Evolutionary conservation across 2,113 vertebrate species (phyloP), one percentile per base, ranked within the genome.

Genomic region (Tauraco erythrolophus): DNA sequence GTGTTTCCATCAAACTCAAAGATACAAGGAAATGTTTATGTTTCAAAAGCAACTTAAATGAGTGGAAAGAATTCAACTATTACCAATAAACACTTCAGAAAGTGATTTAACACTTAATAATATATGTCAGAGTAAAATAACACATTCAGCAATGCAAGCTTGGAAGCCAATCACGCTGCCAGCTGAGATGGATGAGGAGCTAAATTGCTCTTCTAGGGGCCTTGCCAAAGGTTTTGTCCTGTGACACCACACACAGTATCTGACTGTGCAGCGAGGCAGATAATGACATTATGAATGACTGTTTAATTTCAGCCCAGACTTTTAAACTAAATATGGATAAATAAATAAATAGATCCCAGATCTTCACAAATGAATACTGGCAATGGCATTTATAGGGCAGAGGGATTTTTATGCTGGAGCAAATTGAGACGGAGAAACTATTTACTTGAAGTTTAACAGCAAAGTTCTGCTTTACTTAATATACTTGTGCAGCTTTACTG

Each of bases 21-120:
- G 61, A 69, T 68, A 77, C 39, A 94, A 88, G 66, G 41, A 88
- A 94, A 89, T 66, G 54, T 93, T 94, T 95, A 45, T 77, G 56
- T 92, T 94, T 97, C 76, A 64, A 93, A 92, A 90, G 68, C 56
- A 61, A 37, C 35, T 95, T 92, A 88, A 84, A 83, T 82, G 91
- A 81, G 62, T 96, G 96, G 94, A 97, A 97, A 96, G 87, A 96
- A 97, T 97, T 97, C 45, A 87, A 78, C 92, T 85, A 94, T 87
- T 79, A 80, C 79, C 80, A 90, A 96, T 95, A 97, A 97, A 96
- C 97, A 97, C 93, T 97, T 96, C 94, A 97, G 83, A 96, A 94
- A 96, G 83, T 94, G 87, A 97, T 97, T 97, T 96, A 97, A 87
- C 66, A 50, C 80, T 89, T 88, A 83, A 50, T 95, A 96, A 91